These are phyloP conservation scores for Frieseomelitta varia DNA, from an alignment of 1,140 invertebrate species.

Conservation along the genomic window DNA sequence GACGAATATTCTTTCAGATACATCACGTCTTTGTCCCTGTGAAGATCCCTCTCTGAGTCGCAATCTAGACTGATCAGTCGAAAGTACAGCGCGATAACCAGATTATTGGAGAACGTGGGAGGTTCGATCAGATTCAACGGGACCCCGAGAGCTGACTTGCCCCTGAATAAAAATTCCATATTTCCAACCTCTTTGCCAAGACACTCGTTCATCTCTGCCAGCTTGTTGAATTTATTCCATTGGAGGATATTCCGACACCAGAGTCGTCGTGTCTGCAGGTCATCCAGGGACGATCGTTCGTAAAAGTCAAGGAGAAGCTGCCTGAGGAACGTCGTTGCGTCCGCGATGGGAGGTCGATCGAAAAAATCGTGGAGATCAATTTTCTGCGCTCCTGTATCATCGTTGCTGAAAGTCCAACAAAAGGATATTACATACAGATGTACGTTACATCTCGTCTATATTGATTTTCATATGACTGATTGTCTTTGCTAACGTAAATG, in stretches of 20 bases:
- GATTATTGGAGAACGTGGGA: slow-evolving; percentile 15
- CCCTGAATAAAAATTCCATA: slow-evolving; percentile 52
- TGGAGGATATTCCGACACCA: slow-evolving; percentile 63
- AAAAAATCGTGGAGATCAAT: slow-evolving; percentile 36
- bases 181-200: slow-evolving; percentile 44
- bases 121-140: slow-evolving; percentile 36
- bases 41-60: not conserved
- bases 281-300: slow-evolving; percentile 67
- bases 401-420: not conserved
- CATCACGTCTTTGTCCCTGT: slow-evolving; percentile 20
- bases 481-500: no score
- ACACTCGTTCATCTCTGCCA: slow-evolving; percentile 44
- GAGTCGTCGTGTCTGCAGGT: slow-evolving; percentile 58
- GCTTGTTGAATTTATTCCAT: slow-evolving; percentile 2
- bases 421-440: not conserved
- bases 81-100: slow-evolving; percentile 69
- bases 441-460: not conserved
- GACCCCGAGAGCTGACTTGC: slow-evolving; percentile 39
- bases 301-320: slow-evolving; percentile 76
- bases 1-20: slow-evolving; percentile 74
- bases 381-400: not conserved
- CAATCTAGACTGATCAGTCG: slow-evolving; percentile 26
- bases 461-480: not conserved
- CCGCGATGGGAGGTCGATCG: slow-evolving; percentile 22
- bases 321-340: slow-evolving; percentile 62